Base-by-base conservation (phyloP, 37 sponge, comb jelly and placozoan genomes). In the Oscarella lobularis region DNA sequence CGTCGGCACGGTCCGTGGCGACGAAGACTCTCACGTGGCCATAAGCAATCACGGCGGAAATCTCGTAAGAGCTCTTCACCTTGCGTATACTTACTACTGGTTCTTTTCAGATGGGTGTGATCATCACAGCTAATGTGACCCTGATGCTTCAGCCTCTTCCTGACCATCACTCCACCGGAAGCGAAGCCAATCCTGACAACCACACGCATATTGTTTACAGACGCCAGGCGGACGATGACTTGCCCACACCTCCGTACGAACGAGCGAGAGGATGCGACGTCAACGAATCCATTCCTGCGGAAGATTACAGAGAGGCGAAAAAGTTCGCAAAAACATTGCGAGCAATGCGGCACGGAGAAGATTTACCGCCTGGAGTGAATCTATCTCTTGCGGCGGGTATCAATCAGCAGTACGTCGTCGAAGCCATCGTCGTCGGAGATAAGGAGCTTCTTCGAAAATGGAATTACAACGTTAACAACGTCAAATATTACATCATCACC, bases 161-260 rank as follows among this genome's bases (percentile, higher is more conserved):
- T 48, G 60, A 48, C 20, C 60, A 48, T 48, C 20, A 27, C 9
- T 20, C 20, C 20, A 20, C 60, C 20, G 9, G 14, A n/a, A n/a
- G n/a, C 9, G 60, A 48, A 48, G 60, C 14, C 60, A 48, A 48
- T 20, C 60, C 60, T 20, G 60, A 48, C 60, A 48, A 48, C 60
- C 60, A 48, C 60, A 48, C 60, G 20, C 60, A 48, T 48, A 48
- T 48, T 48, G 60, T 48, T 48, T 48, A 48, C 60, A 48, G 20
- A 20, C 9, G 60, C n/a, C n/a, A n/a, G n/a, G n/a, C n/a, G n/a
- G n/a, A n/a, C n/a, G n/a, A n/a, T n/a, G n/a, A n/a, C n/a, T n/a
- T n/a, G n/a, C n/a, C n/a, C n/a, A n/a, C n/a, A n/a, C n/a, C n/a
- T n/a, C n/a, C n/a, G n/a, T n/a, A n/a, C n/a, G n/a, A n/a, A n/a